A percentile compares a stretch with the other conserved stretches of the same genome.
Evolutionary conservation across 2,797 vertebrate genomes (phyloP).

Genomic region (Sitta carolinensis): DNA sequence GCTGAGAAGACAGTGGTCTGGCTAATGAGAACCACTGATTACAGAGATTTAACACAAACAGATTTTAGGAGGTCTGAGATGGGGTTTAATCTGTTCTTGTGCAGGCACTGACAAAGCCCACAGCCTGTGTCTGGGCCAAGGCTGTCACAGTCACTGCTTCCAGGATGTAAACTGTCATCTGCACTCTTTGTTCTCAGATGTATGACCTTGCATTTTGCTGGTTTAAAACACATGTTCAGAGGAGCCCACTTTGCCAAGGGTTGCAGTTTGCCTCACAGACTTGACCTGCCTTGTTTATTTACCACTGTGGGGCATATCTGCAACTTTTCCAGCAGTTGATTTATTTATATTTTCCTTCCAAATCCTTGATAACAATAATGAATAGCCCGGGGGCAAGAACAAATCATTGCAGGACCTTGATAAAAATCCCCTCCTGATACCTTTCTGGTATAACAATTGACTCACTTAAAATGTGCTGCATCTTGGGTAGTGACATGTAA

Average conservation of each 20-base stretch:
- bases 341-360: background rate
- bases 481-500: background rate
- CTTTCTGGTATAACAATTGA: background rate
- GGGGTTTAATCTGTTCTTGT: background rate
- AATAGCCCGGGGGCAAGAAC: background rate
- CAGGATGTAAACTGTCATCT: background rate
- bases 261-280: background rate
- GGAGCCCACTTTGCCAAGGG: background rate
- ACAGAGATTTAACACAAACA: background rate
- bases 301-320: background rate
- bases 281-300: background rate
- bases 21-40: background rate
- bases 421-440: background rate
- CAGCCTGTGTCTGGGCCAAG: background rate
- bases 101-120: background rate
- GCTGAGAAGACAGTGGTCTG: background rate
- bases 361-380: background rate
- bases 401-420: background rate
- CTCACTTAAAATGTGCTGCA: background rate
- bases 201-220: background rate
- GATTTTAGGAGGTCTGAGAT: background rate
- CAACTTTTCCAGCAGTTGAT: background rate
- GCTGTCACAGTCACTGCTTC: constrained; percentile 2
- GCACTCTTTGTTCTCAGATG: background rate
- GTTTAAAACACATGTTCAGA: background rate